Percentiles rank a stretch among this genome's conserved stretches.
These are phyloP conservation scores for Cordylochernes scorpioides DNA, from an alignment of 2,888 invertebrate genomes.

Conservation along the genomic window DNA sequence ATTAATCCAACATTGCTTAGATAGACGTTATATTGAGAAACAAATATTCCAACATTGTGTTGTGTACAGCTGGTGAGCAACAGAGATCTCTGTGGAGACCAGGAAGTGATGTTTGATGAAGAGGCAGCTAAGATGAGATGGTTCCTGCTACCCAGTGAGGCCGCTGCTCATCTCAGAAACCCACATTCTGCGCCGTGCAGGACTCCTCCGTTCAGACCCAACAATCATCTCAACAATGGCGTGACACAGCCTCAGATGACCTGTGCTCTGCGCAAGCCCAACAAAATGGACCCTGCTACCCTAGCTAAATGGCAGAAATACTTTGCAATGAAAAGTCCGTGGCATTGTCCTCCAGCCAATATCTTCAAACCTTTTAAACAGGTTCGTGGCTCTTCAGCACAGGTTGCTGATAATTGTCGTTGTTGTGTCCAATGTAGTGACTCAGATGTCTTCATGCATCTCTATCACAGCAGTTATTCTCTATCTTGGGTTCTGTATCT, in stretches of 20 bases:
- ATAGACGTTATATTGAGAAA: too few relatives aligned
- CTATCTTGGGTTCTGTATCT: too few relatives aligned
- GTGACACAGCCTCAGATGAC: not conserved
- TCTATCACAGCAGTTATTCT: too few relatives aligned
- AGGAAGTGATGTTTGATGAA: slow-evolving; percentile 38
- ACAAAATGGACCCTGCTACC: not conserved
- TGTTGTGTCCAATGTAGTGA: too few relatives aligned
- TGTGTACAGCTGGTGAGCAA: too few relatives aligned
- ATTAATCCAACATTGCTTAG: too few relatives aligned
- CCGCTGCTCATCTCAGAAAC: slow-evolving; percentile 35
- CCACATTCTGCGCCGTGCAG: not conserved
- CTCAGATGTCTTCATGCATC: too few relatives aligned
- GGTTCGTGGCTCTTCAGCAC: slow-evolving; percentile 27
- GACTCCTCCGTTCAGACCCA: not conserved
- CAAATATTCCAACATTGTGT: too few relatives aligned
- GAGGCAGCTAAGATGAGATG: slow-evolving; percentile 44
- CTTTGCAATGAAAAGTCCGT: slow-evolving; percentile 19
- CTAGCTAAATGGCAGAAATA: not conserved
- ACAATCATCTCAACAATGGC: not conserved
- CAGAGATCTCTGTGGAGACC: too few relatives aligned
- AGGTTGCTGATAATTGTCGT: too few relatives aligned
- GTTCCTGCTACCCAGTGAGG: slow-evolving; percentile 71
- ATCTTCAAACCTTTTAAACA: slow-evolving; percentile 55
- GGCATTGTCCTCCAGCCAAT: slow-evolving; percentile 48
- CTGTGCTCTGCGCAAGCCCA: not conserved